phyloP scores from a whole-genome alignment of 2,797 vertebrate species.

The Odontamblyopus rebecca region DNA sequence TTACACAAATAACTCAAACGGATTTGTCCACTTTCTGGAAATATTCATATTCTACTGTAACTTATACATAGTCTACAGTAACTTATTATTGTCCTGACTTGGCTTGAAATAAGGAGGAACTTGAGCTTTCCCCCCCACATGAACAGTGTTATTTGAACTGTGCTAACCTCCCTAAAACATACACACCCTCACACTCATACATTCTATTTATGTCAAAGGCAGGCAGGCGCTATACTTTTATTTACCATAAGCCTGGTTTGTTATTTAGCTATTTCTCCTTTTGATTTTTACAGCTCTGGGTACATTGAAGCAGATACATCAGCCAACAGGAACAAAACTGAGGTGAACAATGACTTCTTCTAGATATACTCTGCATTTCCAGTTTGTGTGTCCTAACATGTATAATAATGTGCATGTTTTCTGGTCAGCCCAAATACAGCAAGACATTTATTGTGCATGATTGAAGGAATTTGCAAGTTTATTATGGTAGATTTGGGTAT shows the following conservation, averaged over 20 bases:
- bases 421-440: constrained; percentile 2
- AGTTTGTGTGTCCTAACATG: neutral
- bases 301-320: constrained; percentile 16
- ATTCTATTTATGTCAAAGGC: neutral
- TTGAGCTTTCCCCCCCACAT: neutral
- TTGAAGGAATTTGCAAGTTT: constrained; percentile 25
- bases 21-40: neutral
- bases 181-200: constrained; percentile 13
- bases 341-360: constrained; percentile 45
- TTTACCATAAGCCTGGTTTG: neutral
- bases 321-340: constrained; percentile 44
- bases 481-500: constrained; percentile 6
- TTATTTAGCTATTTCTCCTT: too few species aligned
- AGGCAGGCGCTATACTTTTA: neutral
- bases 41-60: neutral
- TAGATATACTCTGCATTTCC: neutral
- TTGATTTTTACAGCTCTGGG: neutral
- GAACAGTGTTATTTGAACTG: constrained; percentile 5
- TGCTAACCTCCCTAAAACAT: constrained; percentile 4
- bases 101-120: constrained; percentile 25
- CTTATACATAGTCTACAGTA: neutral
- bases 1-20: neutral
- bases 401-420: constrained; percentile 14
- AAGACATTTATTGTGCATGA: neutral
- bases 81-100: neutral